Evolutionary conservation across 2,888 invertebrate species (phyloP).

Genomic region (Drosophila melanocephala): DNA sequence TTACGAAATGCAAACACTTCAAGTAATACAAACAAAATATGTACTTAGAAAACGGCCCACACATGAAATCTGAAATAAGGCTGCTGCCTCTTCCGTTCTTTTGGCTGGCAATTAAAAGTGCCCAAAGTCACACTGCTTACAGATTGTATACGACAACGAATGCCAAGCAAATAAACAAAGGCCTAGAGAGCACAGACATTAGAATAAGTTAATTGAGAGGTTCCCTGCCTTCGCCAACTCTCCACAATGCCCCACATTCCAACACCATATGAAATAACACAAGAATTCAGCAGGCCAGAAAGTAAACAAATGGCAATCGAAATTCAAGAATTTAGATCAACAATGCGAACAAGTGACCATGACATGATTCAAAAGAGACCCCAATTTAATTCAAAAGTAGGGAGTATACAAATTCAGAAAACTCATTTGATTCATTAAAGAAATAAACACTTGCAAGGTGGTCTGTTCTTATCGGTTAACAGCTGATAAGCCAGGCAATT

Average conservation of each 20-base stretch:
- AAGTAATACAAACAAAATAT: constrained; percentile 68
- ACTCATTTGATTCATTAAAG: constrained; percentile 1
- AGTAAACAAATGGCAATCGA: constrained; percentile 42
- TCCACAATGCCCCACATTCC: background rate
- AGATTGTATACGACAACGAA: constrained; percentile 48
- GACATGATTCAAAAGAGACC: constrained; percentile 41
- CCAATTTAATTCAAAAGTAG: background rate
- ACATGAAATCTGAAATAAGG: constrained; percentile 43
- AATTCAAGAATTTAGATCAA: constrained; percentile 30
- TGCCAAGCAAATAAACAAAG: constrained; percentile 62
- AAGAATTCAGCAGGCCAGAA: constrained; percentile 13
- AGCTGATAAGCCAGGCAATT: constrained; percentile 36
- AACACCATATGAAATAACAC: constrained; percentile 20
- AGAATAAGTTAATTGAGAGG: constrained; percentile 54
- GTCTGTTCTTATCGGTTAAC: constrained; percentile 28
- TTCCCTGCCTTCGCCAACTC: background rate
- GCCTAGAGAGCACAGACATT: constrained; percentile 52
- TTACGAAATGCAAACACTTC: constrained; percentile 77
- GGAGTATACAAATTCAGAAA: background rate
- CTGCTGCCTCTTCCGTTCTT: constrained; percentile 46
- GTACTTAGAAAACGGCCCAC: constrained; percentile 57
- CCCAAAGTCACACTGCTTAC: constrained; percentile 48
- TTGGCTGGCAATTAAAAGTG: constrained; percentile 41
- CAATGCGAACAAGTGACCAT: constrained; percentile 51
- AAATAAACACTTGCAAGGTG: constrained; percentile 28